Conservation (phyloP, 2,797 vertebrate genomes). For the Notamacropus eugenii region DNA sequence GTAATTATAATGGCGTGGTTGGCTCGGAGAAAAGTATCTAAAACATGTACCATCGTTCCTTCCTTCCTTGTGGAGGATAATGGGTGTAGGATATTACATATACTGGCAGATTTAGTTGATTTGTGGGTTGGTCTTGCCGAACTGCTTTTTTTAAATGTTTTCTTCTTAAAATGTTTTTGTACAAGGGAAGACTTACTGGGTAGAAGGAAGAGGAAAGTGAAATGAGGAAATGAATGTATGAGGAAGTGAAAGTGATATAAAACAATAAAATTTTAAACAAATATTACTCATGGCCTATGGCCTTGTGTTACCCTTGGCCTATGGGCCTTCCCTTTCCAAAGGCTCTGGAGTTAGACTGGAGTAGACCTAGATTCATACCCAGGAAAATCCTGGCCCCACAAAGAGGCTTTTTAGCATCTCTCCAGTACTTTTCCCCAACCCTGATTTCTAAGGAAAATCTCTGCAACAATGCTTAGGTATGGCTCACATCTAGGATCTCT, state of each 20-base stretch:
- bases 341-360: not conserved
- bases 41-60: not conserved
- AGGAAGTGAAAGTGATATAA: not conserved
- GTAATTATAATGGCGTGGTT: not conserved
- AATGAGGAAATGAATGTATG: no score
- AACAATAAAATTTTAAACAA: not conserved
- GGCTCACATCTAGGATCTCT: not conserved
- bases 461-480: not conserved
- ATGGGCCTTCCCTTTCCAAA: not conserved
- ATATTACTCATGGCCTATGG: not conserved
- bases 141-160: not conserved
- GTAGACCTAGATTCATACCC: not conserved
- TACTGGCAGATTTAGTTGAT: not conserved
- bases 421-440: not conserved
- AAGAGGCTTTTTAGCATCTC: not conserved
- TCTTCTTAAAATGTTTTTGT: not conserved
- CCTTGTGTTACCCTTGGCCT: not conserved
- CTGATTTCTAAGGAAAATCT: not conserved
- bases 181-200: not conserved
- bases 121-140: not conserved
- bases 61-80: not conserved
- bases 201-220: not conserved
- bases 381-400: not conserved
- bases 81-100: not conserved
- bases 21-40: not conserved